Evolutionary conservation across 2,113 vertebrate genomes (phyloP), one percentile per base, ranked within the genome.

Genomic region (Oenanthe melanoleuca): DNA sequence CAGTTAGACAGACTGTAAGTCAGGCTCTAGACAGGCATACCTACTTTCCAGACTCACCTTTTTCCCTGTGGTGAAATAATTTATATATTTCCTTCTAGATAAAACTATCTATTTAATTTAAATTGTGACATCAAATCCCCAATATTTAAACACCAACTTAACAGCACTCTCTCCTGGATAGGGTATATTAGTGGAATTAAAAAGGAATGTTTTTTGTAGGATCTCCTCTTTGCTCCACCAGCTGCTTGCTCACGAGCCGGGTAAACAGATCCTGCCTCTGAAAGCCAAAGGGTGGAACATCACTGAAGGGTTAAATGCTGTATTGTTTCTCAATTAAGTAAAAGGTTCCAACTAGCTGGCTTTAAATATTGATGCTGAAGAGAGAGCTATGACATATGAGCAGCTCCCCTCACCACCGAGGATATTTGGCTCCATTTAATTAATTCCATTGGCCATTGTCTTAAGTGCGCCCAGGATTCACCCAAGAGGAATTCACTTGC

Each of bases 391-490:
- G 85, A 95, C 89, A 92, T 88, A 89, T 4, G 85, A 88, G 90
- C 75, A 67, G 72, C 72, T 93, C 75, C 74, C 80, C 70, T 95
- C 89, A 78, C 89, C 92, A 77, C 71, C 52, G 80, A 93, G 81
- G 89, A 91, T 93, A 89, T 91, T 96, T 96, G 92, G 93, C 93
- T 96, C 87, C 92, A 83, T 92, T 96, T 95, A 96, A 95, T 95
- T 96, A 96, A 96, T 94, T 97, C 94, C 87, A 83, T 89, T 94
- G 94, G 95, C 94, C 93, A 96, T 96, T 97, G 94, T 96, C 92
- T 93, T 94, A 95, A 97, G 78, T 82, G 93, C 66, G 74, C 92
- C 89, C 85, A 80, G 89, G 95, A 94, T 95, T 95, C 94, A 96
- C 94, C 92, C 94, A 83, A 81, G 95, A 96, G 95, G 94, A 94